Percentiles rank a stretch among this genome's conserved stretches.
Evolutionary conservation across 2,113 vertebrate genomes (phyloP).

Genomic region (Recurvirostra avosetta): DNA sequence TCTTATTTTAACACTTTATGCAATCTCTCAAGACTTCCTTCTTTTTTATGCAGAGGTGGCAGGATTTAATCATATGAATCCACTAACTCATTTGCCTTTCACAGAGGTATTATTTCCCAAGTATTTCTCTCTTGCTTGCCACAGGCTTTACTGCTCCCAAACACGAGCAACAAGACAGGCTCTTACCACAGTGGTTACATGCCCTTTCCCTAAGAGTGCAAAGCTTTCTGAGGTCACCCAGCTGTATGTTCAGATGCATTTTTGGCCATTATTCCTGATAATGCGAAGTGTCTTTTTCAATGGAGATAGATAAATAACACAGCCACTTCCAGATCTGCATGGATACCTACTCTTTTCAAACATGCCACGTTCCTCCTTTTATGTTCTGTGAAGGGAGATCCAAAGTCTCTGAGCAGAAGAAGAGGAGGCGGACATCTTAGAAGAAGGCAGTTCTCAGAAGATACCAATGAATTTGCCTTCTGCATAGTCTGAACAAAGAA

Average conservation of each 20-base stretch:
- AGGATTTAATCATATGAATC: neutral
- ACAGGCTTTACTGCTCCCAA: neutral
- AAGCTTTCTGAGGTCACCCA: neutral
- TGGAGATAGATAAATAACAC: neutral
- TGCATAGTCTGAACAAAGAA: neutral
- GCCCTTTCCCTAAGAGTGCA: neutral
- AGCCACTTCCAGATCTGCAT: neutral
- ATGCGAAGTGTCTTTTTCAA: neutral
- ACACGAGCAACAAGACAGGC: neutral
- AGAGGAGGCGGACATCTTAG: neutral
- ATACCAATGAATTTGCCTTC: neutral
- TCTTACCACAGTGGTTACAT: neutral
- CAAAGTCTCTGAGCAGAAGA: neutral
- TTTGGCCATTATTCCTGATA: neutral
- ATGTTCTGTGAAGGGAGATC: neutral
- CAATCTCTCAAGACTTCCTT: neutral
- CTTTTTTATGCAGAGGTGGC: neutral
- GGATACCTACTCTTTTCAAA: neutral
- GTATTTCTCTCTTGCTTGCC: neutral
- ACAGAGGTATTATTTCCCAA: neutral
- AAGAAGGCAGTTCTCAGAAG: neutral
- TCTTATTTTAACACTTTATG: neutral
- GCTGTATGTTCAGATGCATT: neutral
- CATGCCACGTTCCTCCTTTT: neutral
- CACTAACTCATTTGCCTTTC: neutral